phyloP scores from a whole-genome alignment of 2,888 invertebrate species.

The Pterostichus niger region DNA sequence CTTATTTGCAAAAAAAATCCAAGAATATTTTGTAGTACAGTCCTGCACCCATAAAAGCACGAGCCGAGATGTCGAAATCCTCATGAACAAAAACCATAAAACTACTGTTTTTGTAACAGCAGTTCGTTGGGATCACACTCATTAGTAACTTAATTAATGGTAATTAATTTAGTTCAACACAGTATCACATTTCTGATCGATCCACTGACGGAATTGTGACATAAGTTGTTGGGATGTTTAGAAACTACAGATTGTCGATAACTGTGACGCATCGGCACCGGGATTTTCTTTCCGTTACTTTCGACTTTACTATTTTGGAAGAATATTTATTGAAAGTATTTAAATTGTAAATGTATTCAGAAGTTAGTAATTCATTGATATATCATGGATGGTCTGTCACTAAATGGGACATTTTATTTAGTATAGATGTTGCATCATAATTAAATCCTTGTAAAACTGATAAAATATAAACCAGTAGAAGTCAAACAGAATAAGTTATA shows the following conservation, averaged over 20 bases:
- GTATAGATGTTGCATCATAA: no score
- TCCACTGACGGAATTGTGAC: not conserved
- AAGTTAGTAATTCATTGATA: not conserved
- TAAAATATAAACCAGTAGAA: no score
- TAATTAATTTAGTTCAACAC: constrained; percentile 25
- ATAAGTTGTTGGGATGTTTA: not conserved
- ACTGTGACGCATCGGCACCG: constrained; percentile 2
- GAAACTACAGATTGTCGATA: not conserved
- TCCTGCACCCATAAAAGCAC: constrained; percentile 22
- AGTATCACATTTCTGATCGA: not conserved
- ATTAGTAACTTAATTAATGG: constrained; percentile 53
- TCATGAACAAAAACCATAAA: constrained; percentile 1
- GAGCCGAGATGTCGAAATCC: constrained; percentile 29
- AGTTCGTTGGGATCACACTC: constrained; percentile 27
- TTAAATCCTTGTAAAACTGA: no score
- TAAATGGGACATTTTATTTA: no score
- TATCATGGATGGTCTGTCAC: no score
- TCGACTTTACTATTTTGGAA: not conserved
- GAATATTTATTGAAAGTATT: constrained; percentile 21
- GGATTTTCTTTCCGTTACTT: constrained; percentile 17
- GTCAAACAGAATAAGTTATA: no score
- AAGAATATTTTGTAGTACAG: not conserved
- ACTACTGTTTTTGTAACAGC: not conserved
- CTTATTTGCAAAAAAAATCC: not conserved
- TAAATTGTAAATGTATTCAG: constrained; percentile 9